Base-by-base conservation (phyloP, 2,797 vertebrate genomes). In the Galago senegalensis region DNA sequence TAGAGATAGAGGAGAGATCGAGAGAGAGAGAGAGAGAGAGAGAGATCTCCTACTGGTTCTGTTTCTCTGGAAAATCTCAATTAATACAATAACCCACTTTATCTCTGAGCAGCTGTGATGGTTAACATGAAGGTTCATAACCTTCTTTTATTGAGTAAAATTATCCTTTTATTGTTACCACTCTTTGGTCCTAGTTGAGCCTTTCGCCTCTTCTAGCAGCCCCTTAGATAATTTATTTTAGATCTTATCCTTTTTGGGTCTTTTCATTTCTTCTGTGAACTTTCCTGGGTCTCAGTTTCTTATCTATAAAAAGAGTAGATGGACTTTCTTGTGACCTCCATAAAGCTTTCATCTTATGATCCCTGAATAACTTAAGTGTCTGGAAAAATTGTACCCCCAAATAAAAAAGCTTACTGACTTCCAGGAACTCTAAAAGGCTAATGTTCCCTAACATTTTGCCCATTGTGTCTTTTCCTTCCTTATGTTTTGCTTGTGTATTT, bases 401-500 rank as follows among this genome's bases (percentile, higher is more conserved):
- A 73, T 82, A 95, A 31, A 95, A 95, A 90, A n/a, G 40, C 16
- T 60, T 93, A 31, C 61, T 92, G 25, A 25, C n/a, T 97, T 95
- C 94, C 96, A 97, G 80, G 88, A 96, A 85, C 75, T 84, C 65
- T 31, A 56, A 93, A 97, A 77, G 65, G 67, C 91, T 96, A 96
- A 85, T 82, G 58, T 96, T 95, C 84, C 94, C 84, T 96, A 95
- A 84, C 20, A 16, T 95, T 88, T 91, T 85, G 83, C 60, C 84
- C 84, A 94, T 96, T 97, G 95, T 97, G 93, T 93, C 86, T 93
- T 96, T 96, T 97, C 96, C 97, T 98, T 97, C 95, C 96, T 97
- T 97, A 93, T 81, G 82, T 95, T 97, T 95, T 89, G 83, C 96
- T 96, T 94, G 92, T 77, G 40, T 60, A 95, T 94, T 91, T 93